Evolutionary conservation across 2,888 invertebrate genomes (phyloP).

Genomic region (Smittia aterrima): DNA sequence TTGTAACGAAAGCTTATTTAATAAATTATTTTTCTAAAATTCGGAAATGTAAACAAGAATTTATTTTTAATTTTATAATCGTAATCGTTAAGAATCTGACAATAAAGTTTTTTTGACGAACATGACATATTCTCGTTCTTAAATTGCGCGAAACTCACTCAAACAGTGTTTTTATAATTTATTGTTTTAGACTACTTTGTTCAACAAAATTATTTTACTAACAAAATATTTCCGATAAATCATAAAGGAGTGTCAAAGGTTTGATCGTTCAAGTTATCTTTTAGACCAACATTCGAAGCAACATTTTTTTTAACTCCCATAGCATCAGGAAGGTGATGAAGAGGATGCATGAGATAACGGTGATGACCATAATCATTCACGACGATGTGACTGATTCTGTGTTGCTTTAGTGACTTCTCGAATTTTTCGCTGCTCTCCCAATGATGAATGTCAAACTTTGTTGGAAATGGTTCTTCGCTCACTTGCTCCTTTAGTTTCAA

Average conservation of each 20-base stretch:
- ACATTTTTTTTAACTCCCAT: too few relatives aligned
- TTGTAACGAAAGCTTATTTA: background rate
- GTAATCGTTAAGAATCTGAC: background rate
- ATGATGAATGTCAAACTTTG: background rate
- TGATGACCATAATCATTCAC: background rate
- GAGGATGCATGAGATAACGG: background rate
- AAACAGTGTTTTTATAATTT: too few relatives aligned
- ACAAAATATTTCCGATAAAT: too few relatives aligned
- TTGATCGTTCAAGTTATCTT: too few relatives aligned
- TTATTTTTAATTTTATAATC: background rate
- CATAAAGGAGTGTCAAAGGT: too few relatives aligned
- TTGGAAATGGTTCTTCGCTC: background rate
- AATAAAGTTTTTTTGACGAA: background rate
- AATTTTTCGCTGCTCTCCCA: slow-evolving; percentile 26
- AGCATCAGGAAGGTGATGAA: too few relatives aligned
- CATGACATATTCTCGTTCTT: too few relatives aligned
- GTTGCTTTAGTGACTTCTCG: background rate
- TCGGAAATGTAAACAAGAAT: background rate
- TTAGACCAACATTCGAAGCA: too few relatives aligned
- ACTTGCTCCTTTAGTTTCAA: background rate
- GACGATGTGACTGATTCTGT: background rate
- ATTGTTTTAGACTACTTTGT: too few relatives aligned
- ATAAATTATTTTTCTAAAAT: background rate
- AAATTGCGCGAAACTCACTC: too few relatives aligned
- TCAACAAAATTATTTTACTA: too few relatives aligned